Base-by-base conservation (phyloP, 2,113 vertebrate species). In the Butorides virescens region DNA sequence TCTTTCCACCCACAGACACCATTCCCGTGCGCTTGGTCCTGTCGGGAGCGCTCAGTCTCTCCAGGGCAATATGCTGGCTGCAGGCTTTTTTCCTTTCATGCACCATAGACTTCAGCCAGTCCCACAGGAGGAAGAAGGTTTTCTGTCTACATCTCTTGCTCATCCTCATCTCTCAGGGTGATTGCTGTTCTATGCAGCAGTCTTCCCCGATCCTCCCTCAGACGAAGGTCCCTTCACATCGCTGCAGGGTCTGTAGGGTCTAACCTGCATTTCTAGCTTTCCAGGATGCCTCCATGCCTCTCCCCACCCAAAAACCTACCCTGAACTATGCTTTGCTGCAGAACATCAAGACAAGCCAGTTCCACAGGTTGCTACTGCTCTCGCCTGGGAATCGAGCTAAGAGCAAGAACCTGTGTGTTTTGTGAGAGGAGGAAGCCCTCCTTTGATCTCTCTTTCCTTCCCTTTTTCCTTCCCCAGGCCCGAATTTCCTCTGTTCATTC, bases 181-280 rank as follows among this genome's bases (percentile, higher is more conserved):
- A 42, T 53, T 0, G 4, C 50, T 2, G 8, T 8, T 46, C n/a
- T 0, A 0, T 5, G 25, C 47, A 25, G 56, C 15, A 10, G 26
- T 22, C 15, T 74, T 66, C 37, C 44, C 70, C 58, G 1, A 30
- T 34, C 78, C 42, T 76, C 63, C 42, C 52, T 37, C 52, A 14
- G 10, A 71, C 0, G 0, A 12, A 71, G 52, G 37, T 71, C 62
- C 32, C 37, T 88, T 62, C 3, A 25, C 66, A 1, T 59, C 34
- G 92, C 91, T 84, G 82, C 67, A 68, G 87, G 92, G 46, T 61
- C 92, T 56, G 55, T 1, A 20, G 93, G 90, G 87, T 92, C 94
- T 73, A 91, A 93, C 94, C 86, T 92, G 95, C 72, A 29, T 74
- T 95, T 95, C 95, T 74, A 63, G 94, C 95, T 96, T 91, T 77